A percentile compares a stretch with the other conserved stretches of the same genome.
phyloP scores from a whole-genome alignment of 2,888 invertebrate genomes.

The Cheilosia scutellata region DNA sequence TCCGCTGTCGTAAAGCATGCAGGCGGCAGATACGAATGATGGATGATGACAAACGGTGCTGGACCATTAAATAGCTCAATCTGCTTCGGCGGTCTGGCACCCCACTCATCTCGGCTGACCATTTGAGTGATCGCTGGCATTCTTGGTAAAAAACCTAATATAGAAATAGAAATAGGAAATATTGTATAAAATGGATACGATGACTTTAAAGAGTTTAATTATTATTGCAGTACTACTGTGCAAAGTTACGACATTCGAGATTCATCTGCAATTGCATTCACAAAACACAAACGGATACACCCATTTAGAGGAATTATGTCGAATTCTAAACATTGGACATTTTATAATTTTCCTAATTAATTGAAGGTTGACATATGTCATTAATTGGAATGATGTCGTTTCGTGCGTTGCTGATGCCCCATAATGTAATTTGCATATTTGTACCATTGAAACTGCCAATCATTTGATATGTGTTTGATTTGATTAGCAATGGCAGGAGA shows the following conservation, averaged over 20 bases:
- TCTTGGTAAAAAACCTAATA: constrained; percentile 79
- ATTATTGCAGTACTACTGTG: background rate
- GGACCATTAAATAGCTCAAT: constrained; percentile 85
- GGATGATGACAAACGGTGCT: constrained; percentile 89
- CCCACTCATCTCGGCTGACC: constrained; percentile 86
- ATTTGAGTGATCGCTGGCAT: constrained; percentile 79
- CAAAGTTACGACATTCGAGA: constrained; percentile 18
- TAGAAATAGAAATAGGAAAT: constrained; percentile 43
- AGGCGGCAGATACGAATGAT: constrained; percentile 88
- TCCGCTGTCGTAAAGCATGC: constrained; percentile 86
- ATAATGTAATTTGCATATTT: constrained; percentile 62
- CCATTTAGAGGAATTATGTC: constrained; percentile 48
- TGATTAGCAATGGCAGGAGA: constrained; percentile 45
- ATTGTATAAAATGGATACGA: constrained; percentile 6
- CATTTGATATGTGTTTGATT: constrained; percentile 59
- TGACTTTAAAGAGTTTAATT: background rate
- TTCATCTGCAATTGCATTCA: constrained; percentile 7
- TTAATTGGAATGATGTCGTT: constrained; percentile 53
- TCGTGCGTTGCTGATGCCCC: background rate
- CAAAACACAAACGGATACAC: background rate
- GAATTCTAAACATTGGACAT: constrained; percentile 24
- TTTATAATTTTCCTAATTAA: constrained; percentile 62
- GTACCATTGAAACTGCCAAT: constrained; percentile 66
- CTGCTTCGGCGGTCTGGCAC: constrained; percentile 85
- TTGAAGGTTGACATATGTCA: constrained; percentile 66